A percentile compares a stretch with the other conserved stretches of the same genome.
phyloP scores from a whole-genome alignment of 2,113 vertebrate genomes.

The Muscicapa adusta region DNA sequence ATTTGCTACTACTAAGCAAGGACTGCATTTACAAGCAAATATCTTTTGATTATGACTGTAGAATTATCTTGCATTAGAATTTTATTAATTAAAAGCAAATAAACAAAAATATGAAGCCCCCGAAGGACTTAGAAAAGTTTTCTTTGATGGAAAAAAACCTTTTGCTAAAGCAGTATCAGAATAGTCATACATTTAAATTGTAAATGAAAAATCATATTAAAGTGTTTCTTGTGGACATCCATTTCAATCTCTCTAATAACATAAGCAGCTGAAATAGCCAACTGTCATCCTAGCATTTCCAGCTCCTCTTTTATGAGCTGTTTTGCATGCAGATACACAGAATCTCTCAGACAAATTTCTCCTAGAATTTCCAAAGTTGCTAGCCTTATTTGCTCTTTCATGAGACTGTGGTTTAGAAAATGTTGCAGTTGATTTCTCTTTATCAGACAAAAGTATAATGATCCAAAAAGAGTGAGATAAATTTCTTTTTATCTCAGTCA shows the following conservation, averaged over 20 bases:
- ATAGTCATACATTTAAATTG: neutral
- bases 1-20: neutral
- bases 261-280: neutral
- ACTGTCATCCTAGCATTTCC: neutral
- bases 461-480: neutral
- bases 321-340: neutral
- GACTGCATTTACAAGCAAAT: neutral
- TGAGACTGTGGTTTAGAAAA: neutral
- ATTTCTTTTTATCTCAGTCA: neutral
- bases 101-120: neutral
- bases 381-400: neutral
- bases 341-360: neutral
- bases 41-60: neutral
- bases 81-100: neutral
- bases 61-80: neutral
- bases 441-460: neutral
- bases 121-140: neutral
- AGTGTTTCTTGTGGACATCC: neutral
- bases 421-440: neutral
- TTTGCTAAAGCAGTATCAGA: neutral
- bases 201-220: neutral
- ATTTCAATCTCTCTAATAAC: neutral
- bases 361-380: neutral
- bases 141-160: neutral
- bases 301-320: neutral